Base-by-base conservation (phyloP, 2,113 vertebrate species). In the Semnopithecus entellus region DNA sequence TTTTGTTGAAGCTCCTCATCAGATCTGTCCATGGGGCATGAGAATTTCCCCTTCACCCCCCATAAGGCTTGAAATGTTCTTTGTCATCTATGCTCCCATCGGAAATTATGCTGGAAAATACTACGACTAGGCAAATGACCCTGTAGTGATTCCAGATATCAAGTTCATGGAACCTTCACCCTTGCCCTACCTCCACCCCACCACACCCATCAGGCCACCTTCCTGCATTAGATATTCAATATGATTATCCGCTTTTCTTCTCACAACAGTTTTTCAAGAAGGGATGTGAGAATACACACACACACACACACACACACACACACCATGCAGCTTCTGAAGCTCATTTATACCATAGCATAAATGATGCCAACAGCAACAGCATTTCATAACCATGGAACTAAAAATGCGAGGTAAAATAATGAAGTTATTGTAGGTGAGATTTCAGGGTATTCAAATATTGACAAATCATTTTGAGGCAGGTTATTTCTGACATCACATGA, bases 71-170 rank as follows among this genome's bases (percentile, higher is more conserved):
- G 43, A 82, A 95, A 82, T 73, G 32, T 72, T 73, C 23, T 55
- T 12, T 66, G 9, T 85, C 40, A 68, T 50, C 43, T 70, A 30
- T 35, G 32, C 43, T 25, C 10, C 30, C 22, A 50, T 32, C n/a
- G 88, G 40, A 97, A 96, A 91, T 20, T 48, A 48, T 82, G 40
- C 30, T 38, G 6, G 25, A 25, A 10, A 90, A 91, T 72, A 87
- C 8, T 75, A 27, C 23, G 45, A 61, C 4, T 81, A 13, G 38
- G 5, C 32, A 73, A 96, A 78, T 16, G 27, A 2, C 8, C 25
- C 25, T 48, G 11, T 13, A 59, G 52, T 45, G 11, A 89, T 40
- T 18, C 1, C 35, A 92, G 25, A 50, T 3, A 8, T 10, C 52
- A 84, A 70, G 43, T 50, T 93, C 8, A 40, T 27, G 22, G 88